Evolutionary conservation across 2,113 vertebrate species (phyloP).

Genomic region (Ellobius talpinus): DNA sequence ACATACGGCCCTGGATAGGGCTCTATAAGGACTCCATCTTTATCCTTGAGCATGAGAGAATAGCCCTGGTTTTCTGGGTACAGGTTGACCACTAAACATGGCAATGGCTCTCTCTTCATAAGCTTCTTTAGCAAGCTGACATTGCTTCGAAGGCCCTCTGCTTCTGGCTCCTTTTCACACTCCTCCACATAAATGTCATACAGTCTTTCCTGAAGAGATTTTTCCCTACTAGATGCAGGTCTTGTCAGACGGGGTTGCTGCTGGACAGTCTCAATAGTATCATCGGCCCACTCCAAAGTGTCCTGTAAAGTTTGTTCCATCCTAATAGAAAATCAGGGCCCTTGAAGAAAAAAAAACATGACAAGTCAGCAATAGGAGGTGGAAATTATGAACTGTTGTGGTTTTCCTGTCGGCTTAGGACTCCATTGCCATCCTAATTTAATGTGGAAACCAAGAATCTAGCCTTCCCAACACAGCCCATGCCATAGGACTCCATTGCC

Average conservation of each 20-base stretch:
- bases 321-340: conserved; percentile 8
- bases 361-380: too few relatives aligned
- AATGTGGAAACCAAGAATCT: too few relatives aligned
- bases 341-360: conserved; percentile 51
- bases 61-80: conserved; percentile 96
- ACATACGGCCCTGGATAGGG: conserved; percentile 94
- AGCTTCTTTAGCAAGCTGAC: conserved; percentile 98
- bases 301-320: conserved; percentile 94
- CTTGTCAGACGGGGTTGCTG: conserved; percentile 92
- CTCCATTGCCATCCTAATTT: too few relatives aligned
- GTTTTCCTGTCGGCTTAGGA: too few relatives aligned
- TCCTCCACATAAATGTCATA: conserved; percentile 97
- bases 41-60: conserved; percentile 95
- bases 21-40: conserved; percentile 93
- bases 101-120: conserved; percentile 92
- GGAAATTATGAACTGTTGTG: too few relatives aligned
- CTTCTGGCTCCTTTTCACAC: conserved; percentile 95
- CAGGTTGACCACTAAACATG: conserved; percentile 95
- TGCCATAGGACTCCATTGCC: too few relatives aligned
- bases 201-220: conserved; percentile 96
- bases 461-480: too few relatives aligned
- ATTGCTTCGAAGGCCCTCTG: conserved; percentile 94
- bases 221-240: conserved; percentile 88
- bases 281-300: conserved; percentile 93
- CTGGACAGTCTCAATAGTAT: conserved; percentile 93